Conservation (phyloP, 35 echinoderm and acorn worm genomes). For the Anneissia japonica region DNA sequence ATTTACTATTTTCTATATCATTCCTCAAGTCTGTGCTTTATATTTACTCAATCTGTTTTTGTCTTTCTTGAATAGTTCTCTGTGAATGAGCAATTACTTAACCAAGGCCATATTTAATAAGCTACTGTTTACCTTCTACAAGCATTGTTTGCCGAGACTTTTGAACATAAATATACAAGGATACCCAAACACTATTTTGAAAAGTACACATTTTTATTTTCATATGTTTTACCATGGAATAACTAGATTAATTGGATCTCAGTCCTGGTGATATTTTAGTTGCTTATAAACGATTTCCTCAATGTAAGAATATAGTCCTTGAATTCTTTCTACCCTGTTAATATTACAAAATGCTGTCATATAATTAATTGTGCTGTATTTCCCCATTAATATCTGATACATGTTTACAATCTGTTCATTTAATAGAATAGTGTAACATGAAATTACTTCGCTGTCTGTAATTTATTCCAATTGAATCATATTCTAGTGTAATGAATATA, state of each 20-base stretch:
- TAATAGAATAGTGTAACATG: background rate
- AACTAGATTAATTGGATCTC: background rate
- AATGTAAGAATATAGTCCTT: background rate
- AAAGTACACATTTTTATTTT: background rate
- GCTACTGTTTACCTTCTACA: background rate
- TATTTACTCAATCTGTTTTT: background rate
- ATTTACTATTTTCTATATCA: too few species aligned
- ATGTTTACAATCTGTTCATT: background rate
- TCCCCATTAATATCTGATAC: background rate
- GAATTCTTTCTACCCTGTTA: background rate
- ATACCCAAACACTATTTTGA: background rate
- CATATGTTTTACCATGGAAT: background rate
- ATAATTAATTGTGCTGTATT: background rate
- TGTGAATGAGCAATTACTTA: background rate
- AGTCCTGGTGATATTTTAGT: background rate
- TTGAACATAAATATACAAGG: background rate
- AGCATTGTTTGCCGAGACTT: background rate
- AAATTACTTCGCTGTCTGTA: background rate
- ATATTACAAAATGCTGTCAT: background rate
- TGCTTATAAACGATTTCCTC: background rate
- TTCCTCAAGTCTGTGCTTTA: too few species aligned
- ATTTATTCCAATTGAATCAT: background rate
- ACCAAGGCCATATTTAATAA: constrained; percentile 1
- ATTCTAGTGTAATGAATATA: background rate
- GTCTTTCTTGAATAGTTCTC: background rate